Evolutionary conservation across 2,797 vertebrate species (phyloP), one percentile per base, ranked within the genome.

Genomic region (Podarcis siculus): DNA sequence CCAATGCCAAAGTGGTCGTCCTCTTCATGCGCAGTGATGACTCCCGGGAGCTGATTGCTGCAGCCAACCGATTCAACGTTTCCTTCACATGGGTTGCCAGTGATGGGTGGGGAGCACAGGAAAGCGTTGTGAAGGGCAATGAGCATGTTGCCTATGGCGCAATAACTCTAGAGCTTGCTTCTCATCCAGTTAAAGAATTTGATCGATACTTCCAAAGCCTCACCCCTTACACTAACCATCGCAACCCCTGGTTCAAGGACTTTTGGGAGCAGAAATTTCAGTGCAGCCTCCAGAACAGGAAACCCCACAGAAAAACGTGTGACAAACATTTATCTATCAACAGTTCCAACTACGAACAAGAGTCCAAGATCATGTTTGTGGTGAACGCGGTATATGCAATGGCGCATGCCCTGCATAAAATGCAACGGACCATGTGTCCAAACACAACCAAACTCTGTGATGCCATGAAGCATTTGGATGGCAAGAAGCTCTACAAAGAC

Each of bases 291-390:
- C 97, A 97, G 87, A 97, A 96, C 76, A 95, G 96, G 92, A 96
- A 95, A 80, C 94, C 94, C 0, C 96, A 95, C 21, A 93, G 91
- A 95, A 98, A 97, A 1, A 71, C 92, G 0, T 99, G 99, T 83
- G 98, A 98, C 77, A 97, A 97, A 89, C 97, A 97, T 90, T 94
- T 99, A 93, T 96, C 96, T 35, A 97, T 99, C 86, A 98, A 98
- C 95, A 97, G 97, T 85, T 98, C 95, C 71, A 98, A 98, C 94
- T 99, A 99, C 0, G 99, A 99, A 89, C 99, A 99, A 13, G 99
- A 99, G 94, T 99, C 99, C 88, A 99, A 99, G 96, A 99, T 99
- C 94, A 99, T 99, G 99, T 99, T 99, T 92, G 99, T 99, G 86
- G 98, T 99, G 86, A 99, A 99, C 1, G 99, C 99, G 0, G 99